A percentile compares a stretch with the other conserved stretches of the same genome.
Conservation (phyloP, 2,888 invertebrate genomes). For the Limenitis camilla region DNA sequence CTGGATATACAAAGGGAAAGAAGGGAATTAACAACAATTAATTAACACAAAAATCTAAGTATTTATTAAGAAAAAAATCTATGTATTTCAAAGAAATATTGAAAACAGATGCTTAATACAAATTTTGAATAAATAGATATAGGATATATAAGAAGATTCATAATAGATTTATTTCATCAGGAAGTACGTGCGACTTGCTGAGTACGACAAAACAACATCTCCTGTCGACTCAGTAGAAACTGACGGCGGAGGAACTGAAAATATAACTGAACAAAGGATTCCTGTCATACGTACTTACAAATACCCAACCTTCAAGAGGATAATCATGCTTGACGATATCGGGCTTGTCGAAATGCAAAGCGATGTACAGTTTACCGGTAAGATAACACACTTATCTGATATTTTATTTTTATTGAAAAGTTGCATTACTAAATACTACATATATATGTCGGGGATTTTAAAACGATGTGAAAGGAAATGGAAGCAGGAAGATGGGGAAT, state of each 20-base stretch:
- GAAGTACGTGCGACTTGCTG: constrained; percentile 24
- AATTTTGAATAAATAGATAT: too few relatives aligned
- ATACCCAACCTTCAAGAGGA: constrained; percentile 33
- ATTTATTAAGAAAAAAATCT: too few relatives aligned
- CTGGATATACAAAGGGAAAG: background rate
- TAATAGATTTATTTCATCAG: constrained; percentile 18
- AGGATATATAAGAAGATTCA: background rate
- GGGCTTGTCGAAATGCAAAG: constrained; percentile 49
- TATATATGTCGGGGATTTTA: too few relatives aligned
- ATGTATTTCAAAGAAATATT: too few relatives aligned
- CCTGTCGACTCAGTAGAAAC: constrained; percentile 40
- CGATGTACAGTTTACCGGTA: constrained; percentile 45
- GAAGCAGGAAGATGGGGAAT: too few relatives aligned
- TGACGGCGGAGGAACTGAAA: constrained; percentile 34
- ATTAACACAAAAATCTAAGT: too few relatives aligned
- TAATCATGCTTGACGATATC: constrained; percentile 39
- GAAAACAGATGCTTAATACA: too few relatives aligned
- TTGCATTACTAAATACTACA: too few relatives aligned
- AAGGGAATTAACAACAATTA: too few relatives aligned
- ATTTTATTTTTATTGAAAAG: background rate
- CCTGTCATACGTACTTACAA: constrained; percentile 36
- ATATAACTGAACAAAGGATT: constrained; percentile 43
- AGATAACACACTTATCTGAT: background rate
- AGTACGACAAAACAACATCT: constrained; percentile 43
- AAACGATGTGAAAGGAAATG: too few relatives aligned